These are phyloP conservation scores for Hestina assimilis DNA, from an alignment of 1,140 invertebrate genomes.

Conservation along the genomic window DNA sequence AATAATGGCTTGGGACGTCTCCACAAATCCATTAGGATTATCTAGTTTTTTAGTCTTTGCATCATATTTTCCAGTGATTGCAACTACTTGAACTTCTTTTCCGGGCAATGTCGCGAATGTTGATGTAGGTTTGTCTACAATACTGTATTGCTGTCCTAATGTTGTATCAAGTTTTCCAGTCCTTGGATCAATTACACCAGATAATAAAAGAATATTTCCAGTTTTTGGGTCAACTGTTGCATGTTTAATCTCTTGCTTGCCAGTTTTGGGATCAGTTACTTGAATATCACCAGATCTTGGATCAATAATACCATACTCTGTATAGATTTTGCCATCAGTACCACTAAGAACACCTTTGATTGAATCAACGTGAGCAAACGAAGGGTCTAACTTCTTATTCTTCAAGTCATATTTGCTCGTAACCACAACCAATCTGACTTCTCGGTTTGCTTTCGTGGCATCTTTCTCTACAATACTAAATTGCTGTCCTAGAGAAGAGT, in stretches of 20 bases:
- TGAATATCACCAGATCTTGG: conserved; percentile 78
- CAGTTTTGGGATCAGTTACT: conserved; percentile 78
- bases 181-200: conserved; percentile 78
- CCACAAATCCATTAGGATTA: conserved; percentile 80
- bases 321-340: conserved; percentile 78
- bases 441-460: conserved; percentile 78
- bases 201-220: conserved; percentile 78
- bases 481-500: conserved; percentile 77
- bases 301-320: conserved; percentile 80
- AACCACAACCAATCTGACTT: conserved; percentile 78
- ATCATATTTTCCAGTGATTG: conserved; percentile 79
- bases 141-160: conserved; percentile 78
- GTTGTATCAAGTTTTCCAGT: conserved; percentile 76
- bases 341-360: conserved; percentile 79
- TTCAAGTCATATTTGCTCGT: conserved; percentile 80
- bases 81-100: conserved; percentile 77
- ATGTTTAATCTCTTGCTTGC: conserved; percentile 76
- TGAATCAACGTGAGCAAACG: conserved; percentile 79
- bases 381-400: conserved; percentile 77
- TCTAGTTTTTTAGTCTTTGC: conserved; percentile 76
- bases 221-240: conserved; percentile 79
- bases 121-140: conserved; percentile 80
- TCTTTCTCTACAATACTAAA: conserved; percentile 79
- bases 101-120: conserved; percentile 79
- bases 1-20: conserved; percentile 71